Evolutionary conservation across 2,113 vertebrate genomes (phyloP).

Genomic region (Ornithorhynchus anatinus): DNA sequence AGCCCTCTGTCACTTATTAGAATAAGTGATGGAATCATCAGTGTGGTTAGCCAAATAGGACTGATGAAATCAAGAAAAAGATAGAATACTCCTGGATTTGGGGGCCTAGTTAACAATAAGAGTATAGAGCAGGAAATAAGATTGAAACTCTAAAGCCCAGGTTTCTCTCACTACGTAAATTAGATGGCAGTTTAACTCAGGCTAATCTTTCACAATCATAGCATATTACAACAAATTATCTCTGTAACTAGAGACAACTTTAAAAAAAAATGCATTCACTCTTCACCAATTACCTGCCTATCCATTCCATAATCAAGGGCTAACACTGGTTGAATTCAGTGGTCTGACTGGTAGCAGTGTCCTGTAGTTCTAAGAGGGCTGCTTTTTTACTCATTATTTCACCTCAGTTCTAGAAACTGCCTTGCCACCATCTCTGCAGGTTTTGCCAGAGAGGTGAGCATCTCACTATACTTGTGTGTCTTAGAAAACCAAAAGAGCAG

Average conservation of each 20-base stretch:
- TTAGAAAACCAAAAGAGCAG: neutral
- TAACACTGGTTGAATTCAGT: neutral
- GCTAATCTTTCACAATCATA: neutral
- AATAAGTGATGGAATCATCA: neutral
- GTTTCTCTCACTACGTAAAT: conserved; percentile 17
- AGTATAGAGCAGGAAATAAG: neutral
- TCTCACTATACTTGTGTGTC: neutral
- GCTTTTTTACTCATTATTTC: neutral
- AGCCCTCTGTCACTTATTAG: neutral
- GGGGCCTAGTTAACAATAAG: neutral
- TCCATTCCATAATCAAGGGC: neutral
- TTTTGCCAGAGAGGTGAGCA: neutral
- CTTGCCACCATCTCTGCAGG: neutral
- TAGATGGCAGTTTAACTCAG: neutral
- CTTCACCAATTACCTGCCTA: conserved; percentile 24
- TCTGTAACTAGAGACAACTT: conserved; percentile 25
- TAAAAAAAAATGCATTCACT: conserved; percentile 23
- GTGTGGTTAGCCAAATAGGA: neutral
- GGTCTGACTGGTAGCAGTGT: neutral
- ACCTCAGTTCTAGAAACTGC: neutral
- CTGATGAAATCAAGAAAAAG: neutral
- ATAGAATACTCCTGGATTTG: neutral
- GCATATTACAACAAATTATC: conserved; percentile 14
- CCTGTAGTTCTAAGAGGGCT: neutral
- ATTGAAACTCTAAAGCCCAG: conserved; percentile 3